These are phyloP conservation scores for Coelopa pilipes DNA, from an alignment of 2,888 invertebrate species.

Conservation along the genomic window DNA sequence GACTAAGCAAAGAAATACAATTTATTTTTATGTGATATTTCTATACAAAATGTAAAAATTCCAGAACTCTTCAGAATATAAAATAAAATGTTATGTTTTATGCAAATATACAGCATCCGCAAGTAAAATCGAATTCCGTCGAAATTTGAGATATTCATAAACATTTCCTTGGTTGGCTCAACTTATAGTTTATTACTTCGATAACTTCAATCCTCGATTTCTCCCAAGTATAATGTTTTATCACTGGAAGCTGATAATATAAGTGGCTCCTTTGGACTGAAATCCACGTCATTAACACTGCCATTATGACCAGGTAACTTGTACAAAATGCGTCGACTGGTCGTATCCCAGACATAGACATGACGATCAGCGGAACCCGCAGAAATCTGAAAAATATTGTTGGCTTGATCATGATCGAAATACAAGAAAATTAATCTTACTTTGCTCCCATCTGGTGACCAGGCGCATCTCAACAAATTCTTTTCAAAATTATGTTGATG, in stretches of 20 bases:
- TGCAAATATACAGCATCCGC: too few species aligned
- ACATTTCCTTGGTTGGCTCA: neutral
- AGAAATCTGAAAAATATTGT: conserved; percentile 67
- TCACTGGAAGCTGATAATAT: conserved; percentile 95
- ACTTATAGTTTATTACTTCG: neutral
- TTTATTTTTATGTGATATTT: conserved; percentile 30
- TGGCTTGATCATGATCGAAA: neutral
- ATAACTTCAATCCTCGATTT: conserved; percentile 76
- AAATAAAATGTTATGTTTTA: neutral
- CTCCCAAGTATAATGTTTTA: conserved; percentile 94
- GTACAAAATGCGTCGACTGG: conserved; percentile 89
- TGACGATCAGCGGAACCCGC: conserved; percentile 96
- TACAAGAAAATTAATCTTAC: conserved; percentile 65
- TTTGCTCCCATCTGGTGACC: conserved; percentile 94
- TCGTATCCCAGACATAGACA: conserved; percentile 98
- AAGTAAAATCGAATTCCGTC: neutral
- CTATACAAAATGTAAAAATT: conserved; percentile 17
- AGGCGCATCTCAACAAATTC: conserved; percentile 91
- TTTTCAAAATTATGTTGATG: conserved; percentile 99
- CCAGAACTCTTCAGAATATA: neutral
- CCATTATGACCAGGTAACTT: conserved; percentile 98
- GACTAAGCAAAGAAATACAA: neutral
- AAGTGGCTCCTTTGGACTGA: conserved; percentile 94
- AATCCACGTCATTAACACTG: conserved; percentile 94
- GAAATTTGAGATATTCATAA: conserved; percentile 9